Percentiles rank a stretch among this genome's conserved stretches.
These are phyloP conservation scores for Virgularia gustaviana DNA, from an alignment of 92 coral and sea anemone species.

Conservation along the genomic window DNA sequence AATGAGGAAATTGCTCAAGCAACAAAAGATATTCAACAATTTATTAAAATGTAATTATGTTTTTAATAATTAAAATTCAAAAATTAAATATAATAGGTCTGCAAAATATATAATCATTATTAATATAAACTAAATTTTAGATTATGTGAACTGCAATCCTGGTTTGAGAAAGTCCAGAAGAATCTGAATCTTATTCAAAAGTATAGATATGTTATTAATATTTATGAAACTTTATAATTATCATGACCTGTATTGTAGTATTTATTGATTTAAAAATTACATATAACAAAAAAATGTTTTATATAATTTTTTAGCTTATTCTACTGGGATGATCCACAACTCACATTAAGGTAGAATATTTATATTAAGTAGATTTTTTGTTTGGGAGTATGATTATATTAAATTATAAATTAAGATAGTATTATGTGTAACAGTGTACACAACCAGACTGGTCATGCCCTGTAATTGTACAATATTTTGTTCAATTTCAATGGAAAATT, in stretches of 20 bases:
- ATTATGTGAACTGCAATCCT: conserved; percentile 16
- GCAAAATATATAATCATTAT: background rate
- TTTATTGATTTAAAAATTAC: too few relatives aligned
- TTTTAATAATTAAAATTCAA: background rate
- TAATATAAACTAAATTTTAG: background rate
- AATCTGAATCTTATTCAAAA: background rate
- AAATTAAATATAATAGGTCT: too few relatives aligned
- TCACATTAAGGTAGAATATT: conserved; percentile 9
- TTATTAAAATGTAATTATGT: conserved; percentile 12
- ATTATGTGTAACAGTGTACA: too few relatives aligned
- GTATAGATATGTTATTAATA: background rate
- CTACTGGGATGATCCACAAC: conserved; percentile 34
- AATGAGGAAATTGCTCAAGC: conserved; percentile 19
- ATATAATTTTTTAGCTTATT: conserved; percentile 16
- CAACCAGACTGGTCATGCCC: too few relatives aligned
- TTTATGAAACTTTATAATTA: background rate
- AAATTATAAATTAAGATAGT: too few relatives aligned
- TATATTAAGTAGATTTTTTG: background rate
- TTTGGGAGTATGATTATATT: background rate
- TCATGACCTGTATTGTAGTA: too few relatives aligned
- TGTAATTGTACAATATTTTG: background rate
- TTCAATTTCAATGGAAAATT: background rate
- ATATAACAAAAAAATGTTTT: too few relatives aligned
- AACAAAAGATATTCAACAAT: conserved; percentile 17
- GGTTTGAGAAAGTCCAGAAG: background rate